Percentiles rank a stretch among this genome's conserved stretches.
Conservation (phyloP, 2,888 invertebrate species). For the Scaptomyza flava region DNA sequence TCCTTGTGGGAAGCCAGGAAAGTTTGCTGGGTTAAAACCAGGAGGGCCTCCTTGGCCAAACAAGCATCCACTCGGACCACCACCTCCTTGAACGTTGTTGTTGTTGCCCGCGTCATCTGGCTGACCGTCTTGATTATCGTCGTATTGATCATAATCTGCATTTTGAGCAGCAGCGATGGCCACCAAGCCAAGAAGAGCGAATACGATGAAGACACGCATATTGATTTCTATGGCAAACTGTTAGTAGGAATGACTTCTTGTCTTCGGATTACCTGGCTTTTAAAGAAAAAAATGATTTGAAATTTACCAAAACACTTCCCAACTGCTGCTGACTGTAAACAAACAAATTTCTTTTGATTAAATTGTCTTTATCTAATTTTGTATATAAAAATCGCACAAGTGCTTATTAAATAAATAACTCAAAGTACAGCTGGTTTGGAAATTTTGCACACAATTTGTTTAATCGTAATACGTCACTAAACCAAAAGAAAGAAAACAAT, state of each 20-base stretch:
- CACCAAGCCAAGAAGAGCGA: conserved; percentile 13
- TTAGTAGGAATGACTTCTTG: conserved; percentile 1
- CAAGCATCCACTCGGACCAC: too few relatives aligned
- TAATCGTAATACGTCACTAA: neutral
- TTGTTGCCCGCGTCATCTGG: too few relatives aligned
- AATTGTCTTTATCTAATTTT: neutral
- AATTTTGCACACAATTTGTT: conserved; percentile 4
- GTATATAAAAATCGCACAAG: too few relatives aligned
- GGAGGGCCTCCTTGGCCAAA: too few relatives aligned
- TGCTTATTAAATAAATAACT: neutral
- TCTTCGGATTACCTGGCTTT: neutral
- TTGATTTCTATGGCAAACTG: conserved; percentile 1
- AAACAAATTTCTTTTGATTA: conserved; percentile 7
- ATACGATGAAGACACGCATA: conserved; percentile 27
- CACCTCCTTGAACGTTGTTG: too few relatives aligned
- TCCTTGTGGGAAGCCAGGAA: too few relatives aligned
- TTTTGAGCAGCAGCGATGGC: conserved; percentile 18
- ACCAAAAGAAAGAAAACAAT: too few relatives aligned
- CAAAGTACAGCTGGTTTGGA: neutral
- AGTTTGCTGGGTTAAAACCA: too few relatives aligned
- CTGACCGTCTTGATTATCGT: neutral
- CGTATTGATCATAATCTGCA: neutral
- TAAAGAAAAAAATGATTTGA: conserved; percentile 9
- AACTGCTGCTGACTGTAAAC: conserved; percentile 27
- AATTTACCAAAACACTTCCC: neutral